phyloP scores from a whole-genome alignment of 2,797 vertebrate species.

The Naso thynnoides region DNA sequence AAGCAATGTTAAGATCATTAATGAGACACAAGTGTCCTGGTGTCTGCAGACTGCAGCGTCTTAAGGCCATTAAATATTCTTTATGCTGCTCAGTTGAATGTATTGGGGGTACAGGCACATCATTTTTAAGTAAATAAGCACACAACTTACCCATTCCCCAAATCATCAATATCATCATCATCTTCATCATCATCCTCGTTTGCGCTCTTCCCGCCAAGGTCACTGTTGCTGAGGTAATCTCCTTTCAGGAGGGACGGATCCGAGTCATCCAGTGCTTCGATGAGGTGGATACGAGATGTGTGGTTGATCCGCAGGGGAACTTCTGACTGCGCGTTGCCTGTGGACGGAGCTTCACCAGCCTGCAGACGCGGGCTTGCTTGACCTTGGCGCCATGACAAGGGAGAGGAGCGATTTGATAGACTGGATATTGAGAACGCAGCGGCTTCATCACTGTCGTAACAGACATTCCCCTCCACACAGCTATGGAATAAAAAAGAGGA shows the following conservation, averaged over 20 bases:
- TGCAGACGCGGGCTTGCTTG: slow-evolving; percentile 95
- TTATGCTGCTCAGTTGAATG: not conserved
- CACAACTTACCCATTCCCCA: slow-evolving; percentile 90
- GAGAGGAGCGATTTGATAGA: slow-evolving; percentile 94
- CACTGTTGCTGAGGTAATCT: slow-evolving; percentile 90
- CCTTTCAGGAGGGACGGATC: slow-evolving; percentile 91
- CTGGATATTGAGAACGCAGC: slow-evolving; percentile 93
- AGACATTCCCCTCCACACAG: slow-evolving; percentile 88
- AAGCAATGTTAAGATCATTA: slow-evolving; percentile 10
- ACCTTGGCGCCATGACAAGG: slow-evolving; percentile 94
- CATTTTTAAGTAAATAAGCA: not conserved
- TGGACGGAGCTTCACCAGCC: slow-evolving; percentile 93
- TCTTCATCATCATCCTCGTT: slow-evolving; percentile 83
- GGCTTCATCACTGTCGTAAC: slow-evolving; percentile 95
- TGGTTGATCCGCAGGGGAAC: slow-evolving; percentile 90
- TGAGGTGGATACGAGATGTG: slow-evolving; percentile 90
- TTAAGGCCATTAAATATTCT: not conserved
- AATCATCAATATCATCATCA: slow-evolving; percentile 87
- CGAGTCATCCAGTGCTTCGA: slow-evolving; percentile 88
- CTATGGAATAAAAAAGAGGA: slow-evolving; percentile 67
- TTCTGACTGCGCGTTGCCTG: slow-evolving; percentile 83
- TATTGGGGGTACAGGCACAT: not conserved
- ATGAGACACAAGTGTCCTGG: slow-evolving; percentile 11
- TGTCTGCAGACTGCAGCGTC: slow-evolving; percentile 3
- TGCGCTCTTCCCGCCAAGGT: slow-evolving; percentile 86